Evolutionary conservation across 2,113 vertebrate genomes (phyloP).

Genomic region (Cinclus mexicanus): DNA sequence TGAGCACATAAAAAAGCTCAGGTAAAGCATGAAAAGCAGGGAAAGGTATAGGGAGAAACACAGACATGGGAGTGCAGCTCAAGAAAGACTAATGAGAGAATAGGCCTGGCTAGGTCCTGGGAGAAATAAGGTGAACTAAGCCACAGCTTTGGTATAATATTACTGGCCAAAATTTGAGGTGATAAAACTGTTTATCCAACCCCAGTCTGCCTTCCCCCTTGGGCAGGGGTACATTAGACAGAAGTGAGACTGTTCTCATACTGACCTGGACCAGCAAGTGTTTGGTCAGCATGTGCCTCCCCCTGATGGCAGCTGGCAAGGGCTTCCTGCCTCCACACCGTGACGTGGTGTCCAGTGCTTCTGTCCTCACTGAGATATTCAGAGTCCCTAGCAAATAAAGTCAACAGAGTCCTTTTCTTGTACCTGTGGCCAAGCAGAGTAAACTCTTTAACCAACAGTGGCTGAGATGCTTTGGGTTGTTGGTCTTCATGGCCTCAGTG

Average conservation of each 20-base stretch:
- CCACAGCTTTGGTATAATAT: background rate
- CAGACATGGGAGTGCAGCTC: background rate
- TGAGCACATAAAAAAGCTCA: background rate
- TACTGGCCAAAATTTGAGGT: background rate
- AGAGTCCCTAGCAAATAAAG: constrained; percentile 48
- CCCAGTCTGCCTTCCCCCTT: background rate
- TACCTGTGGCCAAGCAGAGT: background rate
- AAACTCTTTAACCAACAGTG: background rate
- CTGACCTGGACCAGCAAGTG: constrained; percentile 68
- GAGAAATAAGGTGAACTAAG: background rate
- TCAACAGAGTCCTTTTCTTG: background rate
- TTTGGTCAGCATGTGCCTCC: constrained; percentile 46
- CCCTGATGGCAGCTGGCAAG: constrained; percentile 10
- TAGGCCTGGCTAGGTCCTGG: background rate
- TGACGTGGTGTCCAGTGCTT: background rate
- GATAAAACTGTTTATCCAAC: background rate
- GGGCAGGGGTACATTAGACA: background rate
- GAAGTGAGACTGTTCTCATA: background rate
- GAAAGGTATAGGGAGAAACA: background rate
- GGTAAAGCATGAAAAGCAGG: background rate
- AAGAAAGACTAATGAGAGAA: background rate
- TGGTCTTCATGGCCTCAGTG: background rate
- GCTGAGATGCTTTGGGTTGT: background rate
- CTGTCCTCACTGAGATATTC: constrained; percentile 48
- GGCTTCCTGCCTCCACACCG: constrained; percentile 33